These are phyloP conservation scores for Cloeon dipterum DNA, from an alignment of 2,888 invertebrate genomes.

Conservation along the genomic window DNA sequence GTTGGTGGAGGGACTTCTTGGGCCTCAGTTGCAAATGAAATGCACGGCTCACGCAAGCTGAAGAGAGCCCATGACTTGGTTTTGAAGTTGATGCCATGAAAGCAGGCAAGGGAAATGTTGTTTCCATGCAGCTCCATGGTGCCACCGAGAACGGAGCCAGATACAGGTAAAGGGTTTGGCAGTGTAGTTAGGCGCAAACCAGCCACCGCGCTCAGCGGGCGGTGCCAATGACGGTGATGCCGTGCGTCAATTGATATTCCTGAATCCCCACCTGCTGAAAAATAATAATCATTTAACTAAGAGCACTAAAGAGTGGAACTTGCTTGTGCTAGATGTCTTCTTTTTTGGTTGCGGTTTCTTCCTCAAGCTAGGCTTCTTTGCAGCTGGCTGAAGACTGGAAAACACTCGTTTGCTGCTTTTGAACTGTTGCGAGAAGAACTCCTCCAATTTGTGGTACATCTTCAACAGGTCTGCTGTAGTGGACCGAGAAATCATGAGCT, in stretches of 20 bases:
- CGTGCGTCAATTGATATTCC: constrained; percentile 30
- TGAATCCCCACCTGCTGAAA: background rate
- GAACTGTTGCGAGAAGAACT: constrained; percentile 95
- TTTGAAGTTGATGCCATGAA: constrained; percentile 92
- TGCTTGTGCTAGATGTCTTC: background rate
- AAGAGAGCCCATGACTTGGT: constrained; percentile 92
- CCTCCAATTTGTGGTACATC: constrained; percentile 89
- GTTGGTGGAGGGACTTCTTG: constrained; percentile 50
- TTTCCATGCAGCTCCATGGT: constrained; percentile 68
- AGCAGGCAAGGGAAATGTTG: constrained; percentile 86
- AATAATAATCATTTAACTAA: background rate
- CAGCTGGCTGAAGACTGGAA: constrained; percentile 37
- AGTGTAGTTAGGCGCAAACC: constrained; percentile 56
- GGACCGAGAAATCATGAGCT: constrained; percentile 89
- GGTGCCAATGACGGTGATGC: constrained; percentile 90
- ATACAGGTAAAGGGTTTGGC: constrained; percentile 36
- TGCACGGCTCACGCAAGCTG: constrained; percentile 76
- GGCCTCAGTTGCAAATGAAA: constrained; percentile 82
- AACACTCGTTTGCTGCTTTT: constrained; percentile 86
- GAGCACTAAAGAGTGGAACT: background rate
- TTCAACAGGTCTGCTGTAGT: constrained; percentile 92
- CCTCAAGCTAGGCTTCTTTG: constrained; percentile 8
- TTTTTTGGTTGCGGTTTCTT: constrained; percentile 3
- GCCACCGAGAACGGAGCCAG: constrained; percentile 64
- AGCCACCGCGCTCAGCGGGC: constrained; percentile 56